Conservation (phyloP, 2,797 vertebrate genomes). For the Benthosema pterotum region DNA sequence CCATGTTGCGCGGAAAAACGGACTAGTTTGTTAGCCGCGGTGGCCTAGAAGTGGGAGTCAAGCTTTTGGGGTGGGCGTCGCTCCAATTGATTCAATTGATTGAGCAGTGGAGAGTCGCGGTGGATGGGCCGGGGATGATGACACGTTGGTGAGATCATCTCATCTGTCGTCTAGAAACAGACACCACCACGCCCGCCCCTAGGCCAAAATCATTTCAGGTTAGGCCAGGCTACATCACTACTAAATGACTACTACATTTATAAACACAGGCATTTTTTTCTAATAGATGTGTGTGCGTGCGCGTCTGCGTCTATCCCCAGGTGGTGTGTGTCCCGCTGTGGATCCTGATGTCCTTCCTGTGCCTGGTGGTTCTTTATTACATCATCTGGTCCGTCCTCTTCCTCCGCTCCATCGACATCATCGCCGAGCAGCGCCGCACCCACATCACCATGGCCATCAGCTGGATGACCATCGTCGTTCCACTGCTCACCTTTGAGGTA, state of each 20-base stretch:
- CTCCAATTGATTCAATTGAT: no score
- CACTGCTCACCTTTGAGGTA: constrained; percentile 89
- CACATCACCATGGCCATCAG: constrained; percentile 98
- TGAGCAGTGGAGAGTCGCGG: no score
- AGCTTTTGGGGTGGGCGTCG: no score
- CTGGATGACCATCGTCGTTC: constrained; percentile 98
- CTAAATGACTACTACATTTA: neutral
- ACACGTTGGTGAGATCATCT: no score
- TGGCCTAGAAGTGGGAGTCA: no score
- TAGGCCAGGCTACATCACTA: no score
- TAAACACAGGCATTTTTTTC: neutral
- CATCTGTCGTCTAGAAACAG: no score
- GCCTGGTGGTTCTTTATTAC: constrained; percentile 96
- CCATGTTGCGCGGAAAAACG: no score
- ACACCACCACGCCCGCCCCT: no score
- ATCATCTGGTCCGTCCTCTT: constrained; percentile 97
- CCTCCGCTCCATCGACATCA: constrained; percentile 96
- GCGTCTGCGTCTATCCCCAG: constrained; percentile 62
- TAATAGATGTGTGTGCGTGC: constrained; percentile 5
- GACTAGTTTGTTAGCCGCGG: no score
- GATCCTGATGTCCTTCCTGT: constrained; percentile 98
- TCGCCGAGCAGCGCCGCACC: constrained; percentile 94
- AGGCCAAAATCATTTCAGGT: no score
- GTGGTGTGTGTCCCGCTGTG: constrained; percentile 97
- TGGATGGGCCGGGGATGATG: no score